These are phyloP conservation scores for Aix galericulata DNA, from an alignment of 2,113 vertebrate genomes.

Conservation along the genomic window DNA sequence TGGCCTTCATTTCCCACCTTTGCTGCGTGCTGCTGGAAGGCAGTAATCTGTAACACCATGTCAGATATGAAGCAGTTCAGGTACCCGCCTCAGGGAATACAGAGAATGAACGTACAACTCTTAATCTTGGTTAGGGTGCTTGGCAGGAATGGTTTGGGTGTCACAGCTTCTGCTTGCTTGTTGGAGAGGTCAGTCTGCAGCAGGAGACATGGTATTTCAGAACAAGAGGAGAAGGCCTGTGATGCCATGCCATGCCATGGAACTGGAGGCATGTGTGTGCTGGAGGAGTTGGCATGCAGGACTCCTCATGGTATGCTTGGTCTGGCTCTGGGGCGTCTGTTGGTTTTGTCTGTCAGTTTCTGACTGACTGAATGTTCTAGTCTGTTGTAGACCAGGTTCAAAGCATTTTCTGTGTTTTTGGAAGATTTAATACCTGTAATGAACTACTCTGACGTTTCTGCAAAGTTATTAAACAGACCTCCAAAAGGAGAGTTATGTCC, in stretches of 20 bases:
- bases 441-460: not conserved
- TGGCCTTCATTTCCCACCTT: not conserved
- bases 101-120: not conserved
- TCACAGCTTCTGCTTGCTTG: not conserved
- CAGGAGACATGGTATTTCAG: not conserved
- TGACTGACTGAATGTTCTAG: not conserved
- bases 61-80: not conserved
- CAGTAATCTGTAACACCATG: not conserved
- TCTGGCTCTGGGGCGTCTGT: not conserved
- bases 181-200: not conserved
- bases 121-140: not conserved
- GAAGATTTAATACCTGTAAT: not conserved
- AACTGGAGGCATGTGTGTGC: not conserved
- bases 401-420: not conserved
- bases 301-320: accelerated
- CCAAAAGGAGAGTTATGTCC: not conserved
- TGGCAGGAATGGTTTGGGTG: not conserved
- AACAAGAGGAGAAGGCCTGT: not conserved
- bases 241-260: accelerated
- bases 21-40: not conserved
- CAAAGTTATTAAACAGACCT: not conserved
- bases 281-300: not conserved
- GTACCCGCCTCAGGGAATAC: not conserved
- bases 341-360: not conserved
- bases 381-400: not conserved